A percentile compares a stretch with the other conserved stretches of the same genome.
Conservation (phyloP, 2,113 vertebrate genomes). For the Lipophrys pholis region DNA sequence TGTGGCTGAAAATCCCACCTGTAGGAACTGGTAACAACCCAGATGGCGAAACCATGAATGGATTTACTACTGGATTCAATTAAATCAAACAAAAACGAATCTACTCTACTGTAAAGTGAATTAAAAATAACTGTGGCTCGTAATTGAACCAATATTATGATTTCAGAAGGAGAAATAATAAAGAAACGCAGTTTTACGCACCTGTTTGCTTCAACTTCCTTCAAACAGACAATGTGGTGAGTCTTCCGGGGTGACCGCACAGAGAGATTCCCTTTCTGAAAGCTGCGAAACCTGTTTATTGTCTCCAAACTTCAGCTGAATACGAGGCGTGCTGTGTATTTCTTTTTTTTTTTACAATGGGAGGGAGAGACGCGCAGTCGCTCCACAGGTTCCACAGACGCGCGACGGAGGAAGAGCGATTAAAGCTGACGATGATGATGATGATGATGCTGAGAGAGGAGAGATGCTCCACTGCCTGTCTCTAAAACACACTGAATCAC, state of each 20-base stretch:
- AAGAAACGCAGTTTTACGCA: conserved; percentile 45
- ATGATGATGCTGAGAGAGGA: conserved; percentile 55
- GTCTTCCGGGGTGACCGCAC: conserved; percentile 52
- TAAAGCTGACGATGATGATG: neutral
- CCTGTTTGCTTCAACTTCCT: conserved; percentile 75
- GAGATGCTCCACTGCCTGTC: conserved; percentile 45
- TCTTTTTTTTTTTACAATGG: too few species aligned
- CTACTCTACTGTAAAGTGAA: too few species aligned
- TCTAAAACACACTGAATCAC: conserved; percentile 12
- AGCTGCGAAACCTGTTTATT: conserved; percentile 30
- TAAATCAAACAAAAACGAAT: neutral
- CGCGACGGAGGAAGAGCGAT: conserved; percentile 57
- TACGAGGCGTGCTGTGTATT: too few species aligned
- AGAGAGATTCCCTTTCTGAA: conserved; percentile 3
- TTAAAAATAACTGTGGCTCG: too few species aligned
- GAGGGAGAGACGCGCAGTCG: conserved; percentile 9
- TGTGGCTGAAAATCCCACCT: conserved; percentile 58
- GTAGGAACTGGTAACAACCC: conserved; percentile 49
- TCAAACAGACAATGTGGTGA: conserved; percentile 22
- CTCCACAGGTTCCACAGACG: conserved; percentile 62
- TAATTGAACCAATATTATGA: too few species aligned
- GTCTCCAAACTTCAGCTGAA: conserved; percentile 56
- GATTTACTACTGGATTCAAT: conserved; percentile 25
- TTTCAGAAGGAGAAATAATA: neutral
- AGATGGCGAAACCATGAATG: conserved; percentile 40